These are phyloP conservation scores for Patella pellucida DNA, from an alignment of 2,888 invertebrate species.

Conservation along the genomic window DNA sequence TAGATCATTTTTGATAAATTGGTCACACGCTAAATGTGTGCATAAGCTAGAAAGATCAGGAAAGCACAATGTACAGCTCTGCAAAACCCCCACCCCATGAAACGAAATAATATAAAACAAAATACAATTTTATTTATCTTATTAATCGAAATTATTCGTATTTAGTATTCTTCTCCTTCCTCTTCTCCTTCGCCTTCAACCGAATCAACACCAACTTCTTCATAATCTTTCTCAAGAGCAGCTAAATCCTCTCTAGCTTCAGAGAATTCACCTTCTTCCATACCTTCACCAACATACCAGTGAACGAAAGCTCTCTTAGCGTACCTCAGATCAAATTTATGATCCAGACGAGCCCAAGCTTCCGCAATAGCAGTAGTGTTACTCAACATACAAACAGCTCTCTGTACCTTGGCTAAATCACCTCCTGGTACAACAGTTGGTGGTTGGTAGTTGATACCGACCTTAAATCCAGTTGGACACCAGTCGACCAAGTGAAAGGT, in stretches of 20 bases:
- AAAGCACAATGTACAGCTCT: too few relatives aligned
- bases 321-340: constrained; percentile 87
- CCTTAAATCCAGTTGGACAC: constrained; percentile 70
- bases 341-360: constrained; percentile 85
- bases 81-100: too few relatives aligned
- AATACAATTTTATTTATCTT: too few relatives aligned
- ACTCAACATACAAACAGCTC: constrained; percentile 88
- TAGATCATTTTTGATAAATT: too few relatives aligned
- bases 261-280: constrained; percentile 59
- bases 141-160: constrained; percentile 65
- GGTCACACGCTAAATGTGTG: too few relatives aligned
- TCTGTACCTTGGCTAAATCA: constrained; percentile 77
- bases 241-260: constrained; percentile 60
- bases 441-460: constrained; percentile 87
- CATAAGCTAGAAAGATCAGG: too few relatives aligned
- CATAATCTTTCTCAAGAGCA: constrained; percentile 60
- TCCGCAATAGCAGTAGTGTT: constrained; percentile 93
- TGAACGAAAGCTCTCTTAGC: constrained; percentile 89
- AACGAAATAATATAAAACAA: too few relatives aligned
- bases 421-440: constrained; percentile 77
- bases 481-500: constrained; percentile 69
- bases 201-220: constrained; percentile 54
- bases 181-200: constrained; percentile 39
- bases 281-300: constrained; percentile 76
- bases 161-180: constrained; percentile 75